phyloP scores from a whole-genome alignment of 2,888 invertebrate species.

The Dolomedes plantarius region DNA sequence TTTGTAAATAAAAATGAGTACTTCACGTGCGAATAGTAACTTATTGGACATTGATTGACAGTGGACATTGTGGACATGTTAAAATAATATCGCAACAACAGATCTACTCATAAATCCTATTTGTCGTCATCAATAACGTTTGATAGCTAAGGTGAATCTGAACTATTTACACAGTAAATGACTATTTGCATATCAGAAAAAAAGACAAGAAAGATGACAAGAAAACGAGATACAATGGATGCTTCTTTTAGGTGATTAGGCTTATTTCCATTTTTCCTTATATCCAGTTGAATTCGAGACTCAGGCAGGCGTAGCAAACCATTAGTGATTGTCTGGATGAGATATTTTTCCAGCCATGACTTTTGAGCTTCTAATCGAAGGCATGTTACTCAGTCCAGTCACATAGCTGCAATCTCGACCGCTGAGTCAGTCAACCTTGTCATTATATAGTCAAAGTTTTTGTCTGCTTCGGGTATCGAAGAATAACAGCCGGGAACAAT shows the following conservation, averaged over 20 bases:
- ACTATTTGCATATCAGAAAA: no score
- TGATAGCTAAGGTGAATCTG: no score
- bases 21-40: no score
- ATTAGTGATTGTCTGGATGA: slow-evolving; percentile 33
- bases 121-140: no score
- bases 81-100: no score
- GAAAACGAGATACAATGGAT: background rate
- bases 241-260: background rate
- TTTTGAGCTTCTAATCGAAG: background rate
- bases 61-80: no score
- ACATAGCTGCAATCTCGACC: background rate
- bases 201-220: background rate
- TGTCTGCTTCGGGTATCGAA: background rate
- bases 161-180: no score
- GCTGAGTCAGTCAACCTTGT: slow-evolving; percentile 13
- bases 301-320: slow-evolving; percentile 35
- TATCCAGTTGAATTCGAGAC: slow-evolving; percentile 22
- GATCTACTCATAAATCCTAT: no score
- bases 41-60: no score
- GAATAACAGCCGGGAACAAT: background rate
- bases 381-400: background rate
- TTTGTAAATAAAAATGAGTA: no score
- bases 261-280: slow-evolving; percentile 34
- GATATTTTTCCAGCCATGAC: slow-evolving; percentile 30
- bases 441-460: background rate